A percentile compares a stretch with the other conserved stretches of the same genome.
phyloP scores from a whole-genome alignment of 2,888 invertebrate species.

The Digitonthophagus gazella region DNA sequence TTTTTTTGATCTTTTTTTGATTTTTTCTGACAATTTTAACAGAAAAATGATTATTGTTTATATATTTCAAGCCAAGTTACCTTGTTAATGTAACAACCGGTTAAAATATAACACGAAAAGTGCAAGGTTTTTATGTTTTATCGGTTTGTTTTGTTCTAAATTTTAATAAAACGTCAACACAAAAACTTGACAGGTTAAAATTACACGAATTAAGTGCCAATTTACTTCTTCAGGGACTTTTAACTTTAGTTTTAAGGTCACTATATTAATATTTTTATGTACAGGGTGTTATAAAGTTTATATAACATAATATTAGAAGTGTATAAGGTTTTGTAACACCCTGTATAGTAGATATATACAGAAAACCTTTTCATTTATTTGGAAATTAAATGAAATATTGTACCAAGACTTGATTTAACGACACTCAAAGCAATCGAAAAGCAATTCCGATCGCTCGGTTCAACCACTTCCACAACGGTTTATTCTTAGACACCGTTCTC shows the following conservation, averaged over 20 bases:
- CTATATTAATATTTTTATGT: background rate
- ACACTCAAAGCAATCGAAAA: slow-evolving; percentile 6
- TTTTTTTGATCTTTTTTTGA: too few species aligned
- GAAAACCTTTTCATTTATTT: too few species aligned
- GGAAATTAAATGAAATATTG: too few species aligned
- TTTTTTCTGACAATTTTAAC: too few species aligned
- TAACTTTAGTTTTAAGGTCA: background rate
- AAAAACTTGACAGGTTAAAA: background rate
- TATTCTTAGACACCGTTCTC: slow-evolving; percentile 6
- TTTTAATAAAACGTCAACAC: background rate
- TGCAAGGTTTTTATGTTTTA: background rate
- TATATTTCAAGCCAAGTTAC: too few species aligned
- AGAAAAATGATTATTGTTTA: too few species aligned
- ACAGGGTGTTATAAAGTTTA: too few species aligned
- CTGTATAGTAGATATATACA: too few species aligned
- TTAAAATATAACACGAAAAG: background rate
- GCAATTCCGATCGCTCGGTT: slow-evolving; percentile 7
- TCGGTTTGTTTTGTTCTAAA: background rate
- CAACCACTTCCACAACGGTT: slow-evolving; percentile 7
- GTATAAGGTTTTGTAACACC: too few species aligned
- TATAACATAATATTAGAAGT: too few species aligned
- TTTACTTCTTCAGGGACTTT: background rate
- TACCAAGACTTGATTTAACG: background rate
- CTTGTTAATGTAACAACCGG: too few species aligned
- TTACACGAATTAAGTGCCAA: background rate